These are phyloP conservation scores for Zaprionus ornatus DNA, from an alignment of 1,140 invertebrate genomes.

Conservation along the genomic window DNA sequence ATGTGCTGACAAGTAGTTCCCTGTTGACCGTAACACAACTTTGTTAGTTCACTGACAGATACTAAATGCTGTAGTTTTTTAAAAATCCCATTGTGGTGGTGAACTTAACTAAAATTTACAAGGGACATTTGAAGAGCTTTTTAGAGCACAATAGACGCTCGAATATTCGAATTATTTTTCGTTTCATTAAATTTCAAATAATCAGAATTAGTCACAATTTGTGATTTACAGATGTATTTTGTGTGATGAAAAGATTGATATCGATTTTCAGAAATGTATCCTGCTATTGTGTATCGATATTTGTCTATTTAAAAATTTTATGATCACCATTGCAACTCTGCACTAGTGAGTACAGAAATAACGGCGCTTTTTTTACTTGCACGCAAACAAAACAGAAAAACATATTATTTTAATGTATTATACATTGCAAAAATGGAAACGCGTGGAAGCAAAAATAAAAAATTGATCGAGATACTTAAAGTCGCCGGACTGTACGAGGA, in stretches of 20 bases:
- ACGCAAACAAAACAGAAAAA: not conserved
- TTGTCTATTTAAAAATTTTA: not conserved
- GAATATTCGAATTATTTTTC: not conserved
- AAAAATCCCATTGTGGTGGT: not conserved
- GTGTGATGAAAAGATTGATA: not conserved
- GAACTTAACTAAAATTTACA: not conserved
- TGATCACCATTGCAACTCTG: not conserved
- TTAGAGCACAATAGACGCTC: not conserved
- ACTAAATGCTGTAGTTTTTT: not conserved
- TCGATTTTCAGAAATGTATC: not conserved
- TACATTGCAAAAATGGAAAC: slow-evolving; percentile 41
- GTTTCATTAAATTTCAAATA: no score
- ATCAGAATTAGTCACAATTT: not conserved
- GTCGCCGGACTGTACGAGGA: slow-evolving; percentile 61
- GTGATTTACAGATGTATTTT: not conserved
- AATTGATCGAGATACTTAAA: slow-evolving; percentile 25
- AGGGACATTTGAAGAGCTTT: not conserved
- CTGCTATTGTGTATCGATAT: not conserved
- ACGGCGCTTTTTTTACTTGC: slow-evolving; percentile 19
- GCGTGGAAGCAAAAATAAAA: not conserved
- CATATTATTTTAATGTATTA: not conserved
- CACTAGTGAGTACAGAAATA: slow-evolving; percentile 3
- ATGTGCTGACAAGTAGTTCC: no score
- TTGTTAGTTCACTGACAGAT: slow-evolving; percentile 7
- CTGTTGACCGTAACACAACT: no score